These are phyloP conservation scores for Rosalia funebris DNA, from an alignment of 2,888 invertebrate genomes.

Conservation along the genomic window DNA sequence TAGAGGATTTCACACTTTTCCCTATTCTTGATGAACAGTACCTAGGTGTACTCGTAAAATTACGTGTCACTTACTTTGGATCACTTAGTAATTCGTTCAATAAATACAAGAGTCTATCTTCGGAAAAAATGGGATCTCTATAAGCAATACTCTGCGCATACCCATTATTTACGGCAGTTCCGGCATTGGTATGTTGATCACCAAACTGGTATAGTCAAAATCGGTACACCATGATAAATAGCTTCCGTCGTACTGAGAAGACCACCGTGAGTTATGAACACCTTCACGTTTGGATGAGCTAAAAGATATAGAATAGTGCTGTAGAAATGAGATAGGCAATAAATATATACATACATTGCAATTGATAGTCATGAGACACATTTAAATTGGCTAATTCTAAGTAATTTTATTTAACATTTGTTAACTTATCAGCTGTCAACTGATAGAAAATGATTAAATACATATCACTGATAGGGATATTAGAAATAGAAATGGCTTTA, in stretches of 20 bases:
- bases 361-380: no score
- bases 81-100: constrained; percentile 63
- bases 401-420: no score
- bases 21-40: no score
- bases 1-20: no score
- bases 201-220: constrained; percentile 66
- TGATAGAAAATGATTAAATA: no score
- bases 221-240: constrained; percentile 64
- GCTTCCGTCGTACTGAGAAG: constrained; percentile 69
- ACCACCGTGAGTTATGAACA: constrained; percentile 71
- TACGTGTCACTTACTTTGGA: constrained; percentile 50
- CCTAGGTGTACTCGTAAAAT: no score
- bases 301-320: constrained; percentile 50
- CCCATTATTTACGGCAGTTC: constrained; percentile 58
- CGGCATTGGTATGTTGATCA: constrained; percentile 66
- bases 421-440: no score
- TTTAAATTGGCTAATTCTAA: no score
- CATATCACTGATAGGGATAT: no score
- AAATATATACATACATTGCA: no score
- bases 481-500: no score
- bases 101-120: constrained; percentile 58
- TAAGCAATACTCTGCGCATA: constrained; percentile 55
- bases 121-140: constrained; percentile 60
- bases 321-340: no score
- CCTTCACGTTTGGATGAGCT: constrained; percentile 65